Conservation (phyloP, 2,113 vertebrate genomes). For the Cynopterus brachyotis region DNA sequence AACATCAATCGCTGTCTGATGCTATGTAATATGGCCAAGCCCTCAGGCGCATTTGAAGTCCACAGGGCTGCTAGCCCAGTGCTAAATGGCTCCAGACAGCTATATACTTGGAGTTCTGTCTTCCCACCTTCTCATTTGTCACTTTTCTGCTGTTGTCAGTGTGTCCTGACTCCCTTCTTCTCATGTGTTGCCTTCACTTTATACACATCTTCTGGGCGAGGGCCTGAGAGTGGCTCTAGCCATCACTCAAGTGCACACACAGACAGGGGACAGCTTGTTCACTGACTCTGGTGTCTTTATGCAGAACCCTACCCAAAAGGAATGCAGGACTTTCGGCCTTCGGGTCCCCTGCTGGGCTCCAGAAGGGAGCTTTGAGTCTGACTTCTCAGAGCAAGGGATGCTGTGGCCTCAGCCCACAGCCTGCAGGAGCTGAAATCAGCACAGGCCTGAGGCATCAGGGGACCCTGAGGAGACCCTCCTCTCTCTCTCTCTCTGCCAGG, state of each 20-base stretch:
- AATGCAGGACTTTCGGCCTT: neutral
- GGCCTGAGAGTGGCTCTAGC: neutral
- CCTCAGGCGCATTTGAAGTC: neutral
- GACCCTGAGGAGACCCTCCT: neutral
- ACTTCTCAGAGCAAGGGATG: neutral
- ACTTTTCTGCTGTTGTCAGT: neutral
- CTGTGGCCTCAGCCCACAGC: accelerated
- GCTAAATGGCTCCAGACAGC: neutral
- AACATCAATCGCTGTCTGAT: neutral
- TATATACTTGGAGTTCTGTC: neutral
- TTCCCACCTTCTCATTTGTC: neutral
- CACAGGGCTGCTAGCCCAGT: neutral
- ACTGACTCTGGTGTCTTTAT: neutral
- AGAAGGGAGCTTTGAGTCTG: neutral
- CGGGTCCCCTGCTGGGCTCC: neutral
- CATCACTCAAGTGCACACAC: neutral
- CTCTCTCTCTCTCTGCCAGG: neutral
- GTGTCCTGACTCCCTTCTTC: neutral
- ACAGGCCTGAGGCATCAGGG: neutral
- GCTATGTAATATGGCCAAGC: neutral
- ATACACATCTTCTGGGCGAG: neutral
- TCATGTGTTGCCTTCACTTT: neutral
- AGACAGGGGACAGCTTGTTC: neutral
- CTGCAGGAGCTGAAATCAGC: neutral
- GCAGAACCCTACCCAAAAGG: neutral